Evolutionary conservation across 2,888 invertebrate species (phyloP).

Genomic region (Erebia epiphron): DNA sequence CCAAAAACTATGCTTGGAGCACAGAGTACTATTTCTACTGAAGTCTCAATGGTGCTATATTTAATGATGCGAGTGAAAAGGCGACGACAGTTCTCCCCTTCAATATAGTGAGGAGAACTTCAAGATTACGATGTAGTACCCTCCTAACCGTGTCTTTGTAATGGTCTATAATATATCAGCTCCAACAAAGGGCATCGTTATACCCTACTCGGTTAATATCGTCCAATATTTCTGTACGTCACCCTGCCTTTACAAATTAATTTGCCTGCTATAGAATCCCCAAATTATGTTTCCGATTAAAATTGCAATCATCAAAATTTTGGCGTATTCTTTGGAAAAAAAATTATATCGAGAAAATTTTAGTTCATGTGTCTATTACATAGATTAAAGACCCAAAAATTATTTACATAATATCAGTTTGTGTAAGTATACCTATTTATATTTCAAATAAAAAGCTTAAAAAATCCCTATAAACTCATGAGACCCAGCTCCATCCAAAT

Average conservation of each 20-base stretch:
- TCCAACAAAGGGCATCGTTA: slow-evolving; percentile 14
- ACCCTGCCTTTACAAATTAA: slow-evolving; percentile 7
- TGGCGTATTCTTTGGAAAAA: neutral
- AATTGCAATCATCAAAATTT: too few species aligned
- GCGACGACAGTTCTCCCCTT: slow-evolving; percentile 2
- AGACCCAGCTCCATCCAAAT: too few species aligned
- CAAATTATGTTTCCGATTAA: too few species aligned
- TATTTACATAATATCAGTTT: too few species aligned
- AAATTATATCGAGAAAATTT: too few species aligned
- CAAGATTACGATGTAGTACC: slow-evolving; percentile 5
- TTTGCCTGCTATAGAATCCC: neutral
- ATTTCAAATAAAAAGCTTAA: too few species aligned
- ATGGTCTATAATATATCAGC: slow-evolving; percentile 20
- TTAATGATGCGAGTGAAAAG: slow-evolving; percentile 13
- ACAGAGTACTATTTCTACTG: too few species aligned
- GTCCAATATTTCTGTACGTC: slow-evolving; percentile 10
- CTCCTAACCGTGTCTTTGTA: neutral
- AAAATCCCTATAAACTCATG: too few species aligned
- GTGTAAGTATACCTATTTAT: too few species aligned
- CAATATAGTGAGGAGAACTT: slow-evolving; percentile 2
- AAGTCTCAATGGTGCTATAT: neutral
- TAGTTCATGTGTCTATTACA: too few species aligned
- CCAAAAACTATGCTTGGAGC: slow-evolving; percentile 2
- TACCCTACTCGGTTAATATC: slow-evolving; percentile 1
- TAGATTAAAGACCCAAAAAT: too few species aligned